Evolutionary conservation across 2,888 invertebrate species (phyloP), one percentile per base, ranked within the genome.

Genomic region (Strigamia transsilvanica): DNA sequence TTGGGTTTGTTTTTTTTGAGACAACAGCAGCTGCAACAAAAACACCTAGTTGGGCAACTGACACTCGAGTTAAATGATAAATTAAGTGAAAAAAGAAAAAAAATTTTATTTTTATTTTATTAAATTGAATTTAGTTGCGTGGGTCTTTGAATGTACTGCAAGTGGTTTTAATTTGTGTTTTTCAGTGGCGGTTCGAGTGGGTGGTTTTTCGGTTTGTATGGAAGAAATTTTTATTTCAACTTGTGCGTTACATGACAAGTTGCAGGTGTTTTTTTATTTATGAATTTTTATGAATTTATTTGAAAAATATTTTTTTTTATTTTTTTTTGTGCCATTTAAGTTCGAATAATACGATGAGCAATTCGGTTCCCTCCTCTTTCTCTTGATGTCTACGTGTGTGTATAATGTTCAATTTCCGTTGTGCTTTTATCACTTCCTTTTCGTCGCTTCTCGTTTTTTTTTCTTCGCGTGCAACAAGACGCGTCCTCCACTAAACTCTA

Each of bases 351-450:
- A 66, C n/a, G 66, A 66, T 66, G 66, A 66, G 66, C 9, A 66
- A 66, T 66, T 23, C 23, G 13, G 66, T 13, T 2, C 66, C 9
- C 13, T 27, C 66, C 32, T 27, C 12, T 66, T 61, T 61, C 66
- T 66, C 66, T 66, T 66, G 27, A 66, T 66, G 66, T 66, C 27
- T 23, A 23, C 12, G 66, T 66, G 66, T 66, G 66, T 23, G 66
- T 66, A 66, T 66, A 66, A 66, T 66, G 66, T 66, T 27, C 66
- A 66, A 66, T 66, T 66, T 66, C 66, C 66, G 66, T 27, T 66
- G 66, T 66, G 23, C 66, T 66, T 66, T 66, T 66, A 66, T 66
- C 66, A 66, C 15, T 66, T 66, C 66, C 66, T 66, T 66, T 66
- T 66, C 13, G 66, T 66, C 23, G 66, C 27, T 66, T 27, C 2